Percentiles rank a stretch among this genome's conserved stretches.
phyloP scores from a whole-genome alignment of 2,797 vertebrate species.

The Artibeus lituratus region DNA sequence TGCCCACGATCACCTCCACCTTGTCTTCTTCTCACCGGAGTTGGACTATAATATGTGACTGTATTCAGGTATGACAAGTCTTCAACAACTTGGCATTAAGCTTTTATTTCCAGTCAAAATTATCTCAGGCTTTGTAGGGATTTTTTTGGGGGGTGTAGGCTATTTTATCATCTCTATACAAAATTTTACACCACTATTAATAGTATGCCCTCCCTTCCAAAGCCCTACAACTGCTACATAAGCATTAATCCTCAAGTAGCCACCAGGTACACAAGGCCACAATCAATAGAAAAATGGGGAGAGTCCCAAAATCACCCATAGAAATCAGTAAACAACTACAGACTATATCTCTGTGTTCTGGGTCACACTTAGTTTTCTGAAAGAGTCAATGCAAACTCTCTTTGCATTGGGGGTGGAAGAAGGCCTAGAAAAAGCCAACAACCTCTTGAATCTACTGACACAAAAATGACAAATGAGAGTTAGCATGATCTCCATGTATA shows the following conservation, averaged over 20 bases:
- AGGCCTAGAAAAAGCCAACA: neutral
- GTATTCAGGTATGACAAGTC: neutral
- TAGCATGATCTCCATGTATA: neutral
- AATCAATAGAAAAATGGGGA: neutral
- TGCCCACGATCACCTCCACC: neutral
- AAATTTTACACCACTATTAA: neutral
- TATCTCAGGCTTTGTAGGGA: neutral
- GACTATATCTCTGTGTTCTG: neutral
- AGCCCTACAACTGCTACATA: neutral
- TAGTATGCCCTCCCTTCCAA: neutral
- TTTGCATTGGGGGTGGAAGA: neutral
- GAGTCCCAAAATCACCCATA: neutral
- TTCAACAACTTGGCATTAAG: neutral
- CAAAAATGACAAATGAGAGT: conserved; percentile 18
- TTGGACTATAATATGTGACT: neutral
- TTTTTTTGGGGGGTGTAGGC: neutral
- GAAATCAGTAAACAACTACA: neutral
- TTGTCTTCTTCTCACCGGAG: neutral
- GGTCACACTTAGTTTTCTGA: neutral
- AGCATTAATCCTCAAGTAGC: neutral
- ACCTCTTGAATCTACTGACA: conserved; percentile 14
- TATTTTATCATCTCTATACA: neutral
- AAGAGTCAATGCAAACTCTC: conserved; percentile 3
- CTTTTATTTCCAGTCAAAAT: neutral
- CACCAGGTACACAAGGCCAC: neutral